Evolutionary conservation across 2,113 vertebrate genomes (phyloP), one percentile per base, ranked within the genome.

Genomic region (Tychaedon coryphoeus): DNA sequence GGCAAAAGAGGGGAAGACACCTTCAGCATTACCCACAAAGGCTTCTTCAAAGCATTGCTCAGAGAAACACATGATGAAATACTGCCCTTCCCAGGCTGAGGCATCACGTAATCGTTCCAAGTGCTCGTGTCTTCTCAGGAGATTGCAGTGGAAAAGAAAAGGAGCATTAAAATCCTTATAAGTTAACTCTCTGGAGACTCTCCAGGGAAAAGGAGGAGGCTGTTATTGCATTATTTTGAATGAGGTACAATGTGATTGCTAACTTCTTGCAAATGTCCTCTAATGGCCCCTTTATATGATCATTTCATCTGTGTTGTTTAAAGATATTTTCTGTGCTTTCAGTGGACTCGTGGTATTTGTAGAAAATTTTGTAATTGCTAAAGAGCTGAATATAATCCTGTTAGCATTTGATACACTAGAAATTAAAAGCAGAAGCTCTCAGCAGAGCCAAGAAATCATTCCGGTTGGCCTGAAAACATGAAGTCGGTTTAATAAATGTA

Each of bases 391-490:
- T 66, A 56, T 90, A 96, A 91, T 85, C 70, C 91, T 89, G 53
- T 82, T 94, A 89, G 45, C 54, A 34, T 96, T 82, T 38, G 81
- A 75, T 91, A 95, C 45, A 57, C 48, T 75, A 58, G 81, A 95
- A 93, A 92, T 95, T 91, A 84, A 93, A 95, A 95, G 86, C 93
- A 96, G 94, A 96, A 95, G 84, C 70, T 93, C 65, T 78, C 16
- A 6, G 61, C 0, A 0, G 70, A 87, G 86, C 80, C 89, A 97
- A 84, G 67, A 93, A 95, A 70, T 84, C 33, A 54, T 95, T 83
- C 64, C 0, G 18, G 40, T 87, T 92, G 91, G 70, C 86, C 57
- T 78, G 69, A 71, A 93, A 86, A 67, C 56, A 43, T 36, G 57
- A 82, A 92, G 40, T 22, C 51, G 89, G 25, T 33, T 81, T 87